These are phyloP conservation scores for Piaya cayana DNA, from an alignment of 2,113 vertebrate species.

Conservation along the genomic window DNA sequence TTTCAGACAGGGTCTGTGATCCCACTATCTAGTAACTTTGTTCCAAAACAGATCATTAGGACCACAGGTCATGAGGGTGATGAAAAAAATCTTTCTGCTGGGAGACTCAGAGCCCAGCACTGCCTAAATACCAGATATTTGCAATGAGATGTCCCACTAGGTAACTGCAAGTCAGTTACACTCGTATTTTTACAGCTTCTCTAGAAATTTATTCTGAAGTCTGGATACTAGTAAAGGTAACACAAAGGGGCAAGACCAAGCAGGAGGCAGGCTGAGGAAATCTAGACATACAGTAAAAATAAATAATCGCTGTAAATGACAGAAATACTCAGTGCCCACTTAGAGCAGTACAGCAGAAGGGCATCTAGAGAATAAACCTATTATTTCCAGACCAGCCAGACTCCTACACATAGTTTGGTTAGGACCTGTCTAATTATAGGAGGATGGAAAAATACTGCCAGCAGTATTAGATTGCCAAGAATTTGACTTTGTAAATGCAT, in stretches of 20 bases:
- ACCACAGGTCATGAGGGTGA: background rate
- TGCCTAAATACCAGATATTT: background rate
- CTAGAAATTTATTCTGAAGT: background rate
- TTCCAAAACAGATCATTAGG: background rate
- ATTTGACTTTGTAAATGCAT: background rate
- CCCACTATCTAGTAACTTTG: background rate
- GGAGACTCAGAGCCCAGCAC: background rate
- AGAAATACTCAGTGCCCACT: background rate
- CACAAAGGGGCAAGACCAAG: background rate
- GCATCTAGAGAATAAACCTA: background rate
- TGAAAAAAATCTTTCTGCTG: background rate
- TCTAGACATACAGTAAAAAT: background rate
- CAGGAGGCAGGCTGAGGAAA: background rate
- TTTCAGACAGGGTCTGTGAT: background rate
- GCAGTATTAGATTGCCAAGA: background rate
- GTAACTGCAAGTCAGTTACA: background rate
- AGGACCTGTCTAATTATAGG: background rate
- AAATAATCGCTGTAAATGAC: background rate
- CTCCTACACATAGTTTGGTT: background rate
- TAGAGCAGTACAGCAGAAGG: background rate
- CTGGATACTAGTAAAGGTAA: background rate
- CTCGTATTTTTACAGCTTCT: background rate
- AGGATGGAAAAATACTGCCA: background rate
- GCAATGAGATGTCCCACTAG: background rate
- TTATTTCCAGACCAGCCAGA: background rate